A percentile compares a stretch with the other conserved stretches of the same genome.
phyloP scores from a whole-genome alignment of 2,797 vertebrate species.

The Acipenser ruthenus region DNA sequence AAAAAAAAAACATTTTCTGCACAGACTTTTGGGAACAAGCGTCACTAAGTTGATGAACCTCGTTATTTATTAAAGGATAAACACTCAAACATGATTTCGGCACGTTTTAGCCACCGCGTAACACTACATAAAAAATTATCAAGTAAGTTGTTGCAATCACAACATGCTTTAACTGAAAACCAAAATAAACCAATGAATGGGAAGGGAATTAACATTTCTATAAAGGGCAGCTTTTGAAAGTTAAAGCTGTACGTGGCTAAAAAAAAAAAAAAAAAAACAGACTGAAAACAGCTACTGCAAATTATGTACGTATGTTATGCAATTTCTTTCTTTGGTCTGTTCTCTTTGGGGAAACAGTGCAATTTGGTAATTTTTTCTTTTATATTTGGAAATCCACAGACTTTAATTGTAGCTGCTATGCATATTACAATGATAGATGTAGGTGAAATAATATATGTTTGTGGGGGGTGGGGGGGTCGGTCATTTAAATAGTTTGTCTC shows the following conservation, averaged over 20 bases:
- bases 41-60: conserved; percentile 15
- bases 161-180: conserved; percentile 29
- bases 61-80: conserved; percentile 4
- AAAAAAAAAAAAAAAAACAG: conserved; percentile 47
- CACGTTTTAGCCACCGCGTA: background rate
- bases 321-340: conserved; percentile 26
- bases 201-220: conserved; percentile 22
- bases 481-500: conserved; percentile 17
- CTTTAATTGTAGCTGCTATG: conserved; percentile 35
- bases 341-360: conserved; percentile 34
- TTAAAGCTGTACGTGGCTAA: conserved; percentile 36
- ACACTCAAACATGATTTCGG: background rate
- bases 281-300: conserved; percentile 28
- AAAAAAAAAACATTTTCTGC: conserved; percentile 47
- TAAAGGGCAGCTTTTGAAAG: conserved; percentile 18
- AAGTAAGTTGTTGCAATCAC: conserved; percentile 25
- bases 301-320: conserved; percentile 41
- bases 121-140: background rate
- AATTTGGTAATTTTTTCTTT: conserved; percentile 36
- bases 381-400: conserved; percentile 25
- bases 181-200: conserved; percentile 33
- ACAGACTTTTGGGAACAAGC: conserved; percentile 57
- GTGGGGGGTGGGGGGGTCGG: background rate
- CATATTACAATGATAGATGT: conserved; percentile 28
- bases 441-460: conserved; percentile 30